Evolutionary conservation across 92 coral and sea anemone species (phyloP).

Genomic region (Ricordea florida): DNA sequence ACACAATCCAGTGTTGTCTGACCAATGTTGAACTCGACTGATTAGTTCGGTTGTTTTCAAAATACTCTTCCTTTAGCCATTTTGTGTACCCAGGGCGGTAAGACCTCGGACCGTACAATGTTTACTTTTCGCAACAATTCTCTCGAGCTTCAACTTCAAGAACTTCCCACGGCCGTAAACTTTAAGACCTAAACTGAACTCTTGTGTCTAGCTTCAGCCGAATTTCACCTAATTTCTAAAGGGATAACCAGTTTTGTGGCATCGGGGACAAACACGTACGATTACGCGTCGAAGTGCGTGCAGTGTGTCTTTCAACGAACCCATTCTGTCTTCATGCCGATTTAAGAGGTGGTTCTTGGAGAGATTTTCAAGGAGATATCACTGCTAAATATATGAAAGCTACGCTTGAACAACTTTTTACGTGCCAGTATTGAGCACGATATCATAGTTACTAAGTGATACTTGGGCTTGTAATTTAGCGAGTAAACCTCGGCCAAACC

Average conservation of each 20-base stretch:
- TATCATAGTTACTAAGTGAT: conserved; percentile 67
- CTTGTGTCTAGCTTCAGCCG: neutral
- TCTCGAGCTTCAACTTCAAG: conserved; percentile 70
- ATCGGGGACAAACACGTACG: neutral
- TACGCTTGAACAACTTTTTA: conserved; percentile 37
- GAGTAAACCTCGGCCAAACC: conserved; percentile 69
- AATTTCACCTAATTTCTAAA: neutral
- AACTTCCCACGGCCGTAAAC: conserved; percentile 65
- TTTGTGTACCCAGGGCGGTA: conserved; percentile 96
- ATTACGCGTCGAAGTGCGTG: conserved; percentile 3
- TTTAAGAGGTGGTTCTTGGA: conserved; percentile 59
- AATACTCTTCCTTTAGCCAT: conserved; percentile 67
- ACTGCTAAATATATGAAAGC: conserved; percentile 50
- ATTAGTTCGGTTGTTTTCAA: conserved; percentile 44
- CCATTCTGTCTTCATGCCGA: conserved; percentile 44
- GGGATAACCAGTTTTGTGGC: neutral
- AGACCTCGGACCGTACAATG: conserved; percentile 74
- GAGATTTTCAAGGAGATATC: conserved; percentile 61
- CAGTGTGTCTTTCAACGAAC: conserved; percentile 41
- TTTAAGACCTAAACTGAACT: conserved; percentile 28
- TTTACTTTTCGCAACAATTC: conserved; percentile 86
- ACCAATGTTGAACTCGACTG: conserved; percentile 6
- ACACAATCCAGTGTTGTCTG: neutral
- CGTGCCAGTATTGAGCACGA: conserved; percentile 44
- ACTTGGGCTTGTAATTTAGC: conserved; percentile 67